These are phyloP conservation scores for Phalacrocorax brasilianus DNA, from an alignment of 2,113 vertebrate species.

Conservation along the genomic window DNA sequence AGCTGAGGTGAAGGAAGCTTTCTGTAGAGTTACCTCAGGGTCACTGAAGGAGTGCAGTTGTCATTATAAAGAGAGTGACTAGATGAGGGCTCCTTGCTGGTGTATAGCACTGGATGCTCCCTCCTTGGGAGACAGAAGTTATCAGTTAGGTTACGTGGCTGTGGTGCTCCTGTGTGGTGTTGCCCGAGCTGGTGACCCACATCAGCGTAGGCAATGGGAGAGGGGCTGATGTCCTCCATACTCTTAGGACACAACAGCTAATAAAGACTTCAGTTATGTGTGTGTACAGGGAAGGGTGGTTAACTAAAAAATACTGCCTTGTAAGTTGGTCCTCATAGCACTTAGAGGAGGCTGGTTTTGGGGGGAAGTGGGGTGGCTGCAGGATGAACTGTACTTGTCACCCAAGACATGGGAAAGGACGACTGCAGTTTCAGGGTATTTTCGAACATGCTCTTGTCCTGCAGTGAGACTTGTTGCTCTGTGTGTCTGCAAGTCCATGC, in stretches of 20 bases:
- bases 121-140: background rate
- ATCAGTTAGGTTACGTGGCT: background rate
- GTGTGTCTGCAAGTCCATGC: background rate
- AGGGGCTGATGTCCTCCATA: background rate
- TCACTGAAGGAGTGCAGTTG: background rate
- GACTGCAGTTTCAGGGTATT: background rate
- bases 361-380: background rate
- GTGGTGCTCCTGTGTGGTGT: background rate
- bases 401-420: background rate
- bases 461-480: background rate
- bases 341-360: background rate
- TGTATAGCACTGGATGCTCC: background rate
- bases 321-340: background rate
- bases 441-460: background rate
- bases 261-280: too few species aligned
- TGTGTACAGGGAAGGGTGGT: background rate
- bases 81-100: background rate
- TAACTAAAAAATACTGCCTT: background rate
- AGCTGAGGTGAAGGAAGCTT: background rate
- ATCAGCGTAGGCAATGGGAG: background rate
- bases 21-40: background rate
- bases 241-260: background rate
- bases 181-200: background rate
- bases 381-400: background rate
- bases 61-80: accelerated